Conservation (phyloP, 2,797 vertebrate genomes). For the Dryobates pubescens region DNA sequence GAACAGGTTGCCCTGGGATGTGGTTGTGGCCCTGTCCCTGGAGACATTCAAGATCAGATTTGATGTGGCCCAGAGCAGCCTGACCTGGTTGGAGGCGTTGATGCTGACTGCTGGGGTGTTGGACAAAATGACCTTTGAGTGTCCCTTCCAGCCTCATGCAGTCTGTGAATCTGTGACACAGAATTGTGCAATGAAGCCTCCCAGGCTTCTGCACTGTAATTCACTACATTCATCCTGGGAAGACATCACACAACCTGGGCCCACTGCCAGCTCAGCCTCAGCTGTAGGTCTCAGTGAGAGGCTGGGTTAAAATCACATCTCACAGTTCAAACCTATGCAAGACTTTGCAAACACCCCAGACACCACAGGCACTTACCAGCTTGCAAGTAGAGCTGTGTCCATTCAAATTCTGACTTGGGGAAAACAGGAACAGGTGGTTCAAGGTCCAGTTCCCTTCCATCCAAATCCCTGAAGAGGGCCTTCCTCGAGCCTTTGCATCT, state of each 20-base stretch:
- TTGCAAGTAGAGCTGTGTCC: slow-evolving; percentile 68
- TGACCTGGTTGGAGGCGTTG: too few species aligned
- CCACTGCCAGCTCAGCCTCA: not conserved
- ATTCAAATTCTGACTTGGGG: slow-evolving; percentile 69
- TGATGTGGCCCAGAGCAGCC: too few species aligned
- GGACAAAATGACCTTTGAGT: not conserved
- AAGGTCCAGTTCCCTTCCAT: slow-evolving; percentile 69
- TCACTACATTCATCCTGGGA: not conserved
- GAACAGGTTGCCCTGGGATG: too few species aligned
- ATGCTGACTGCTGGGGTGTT: too few species aligned
- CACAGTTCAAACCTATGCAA: rapidly evolving
- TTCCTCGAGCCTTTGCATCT: slow-evolving; percentile 65
- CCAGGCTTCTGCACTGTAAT: not conserved
- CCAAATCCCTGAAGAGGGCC: slow-evolving; percentile 80
- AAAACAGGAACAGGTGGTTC: slow-evolving; percentile 76
- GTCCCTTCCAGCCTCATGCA: too few species aligned
- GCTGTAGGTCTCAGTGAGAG: not conserved
- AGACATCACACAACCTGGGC: not conserved
- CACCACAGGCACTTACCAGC: slow-evolving; percentile 54
- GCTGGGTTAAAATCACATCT: not conserved
- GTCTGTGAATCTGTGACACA: not conserved
- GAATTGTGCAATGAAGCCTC: not conserved
- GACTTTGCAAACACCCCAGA: not conserved
- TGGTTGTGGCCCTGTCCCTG: too few species aligned
- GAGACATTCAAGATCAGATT: too few species aligned